Base-by-base conservation (phyloP, 2,888 invertebrate genomes). In the Augochlorella aurata region DNA sequence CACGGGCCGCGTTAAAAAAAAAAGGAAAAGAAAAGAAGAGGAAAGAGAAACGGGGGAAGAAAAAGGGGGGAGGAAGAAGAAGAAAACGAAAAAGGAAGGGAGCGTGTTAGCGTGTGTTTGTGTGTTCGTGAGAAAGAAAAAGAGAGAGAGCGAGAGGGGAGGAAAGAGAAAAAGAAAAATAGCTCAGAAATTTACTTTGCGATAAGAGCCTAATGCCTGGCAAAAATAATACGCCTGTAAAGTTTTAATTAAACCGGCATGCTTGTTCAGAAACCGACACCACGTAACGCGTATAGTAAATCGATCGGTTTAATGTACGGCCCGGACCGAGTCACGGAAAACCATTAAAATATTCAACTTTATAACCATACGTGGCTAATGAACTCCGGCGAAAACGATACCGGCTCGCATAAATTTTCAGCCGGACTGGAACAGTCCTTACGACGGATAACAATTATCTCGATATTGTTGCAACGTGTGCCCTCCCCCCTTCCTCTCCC, bases 231-330 rank as follows among this genome's bases (percentile, higher is more conserved):
- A 18, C 18, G 38, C 9, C 49, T 21, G 70, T 61, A 58, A 45
- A 75, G 29, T 69, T 75, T 75, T 75, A 75, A 75, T 75, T 75
- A 70, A 61, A 44, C 4, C 61, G 21, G 38, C 61, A 44, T 21
- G 75, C 58, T 49, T 61, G 70, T 49, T 49, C 61, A 29, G 67
- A 61, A 45, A 21, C 21, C 38, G 63, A 49, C 24, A 49, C 49
- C 49, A 49, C 45, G 29, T 38, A 68, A 14, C 49, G 54, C 29
- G 52, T 52, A 18, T 44, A 52, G 52, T 45, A 47, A 67, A 68
- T 68, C 73, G 74, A 78, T 75, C 75, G 58, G 69, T 75, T 61
- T 75, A 75, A 75, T 75, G 9, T 49, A 49, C 58, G 54, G 21
- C 49, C 5, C 38, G 38, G 24, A 50, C 9, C 24, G 65, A 77